Conservation (phyloP, 2,888 invertebrate genomes). For the Leptothorax acervorum region DNA sequence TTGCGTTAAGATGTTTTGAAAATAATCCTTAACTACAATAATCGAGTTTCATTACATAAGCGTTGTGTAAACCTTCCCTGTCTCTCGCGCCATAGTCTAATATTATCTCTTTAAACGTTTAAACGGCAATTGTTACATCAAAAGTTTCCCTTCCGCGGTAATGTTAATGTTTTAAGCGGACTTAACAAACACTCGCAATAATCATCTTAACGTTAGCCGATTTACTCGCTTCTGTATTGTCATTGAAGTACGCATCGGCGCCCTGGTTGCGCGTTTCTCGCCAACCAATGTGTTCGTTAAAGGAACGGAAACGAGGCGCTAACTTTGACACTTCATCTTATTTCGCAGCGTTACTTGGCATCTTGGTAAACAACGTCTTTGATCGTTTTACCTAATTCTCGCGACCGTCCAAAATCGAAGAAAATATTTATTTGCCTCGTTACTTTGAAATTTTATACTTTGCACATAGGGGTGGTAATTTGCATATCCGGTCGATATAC, state of each 20-base stretch:
- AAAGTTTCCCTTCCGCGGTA: background rate
- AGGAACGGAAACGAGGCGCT: background rate
- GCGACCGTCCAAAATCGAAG: background rate
- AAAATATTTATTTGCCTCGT: slow-evolving; percentile 6
- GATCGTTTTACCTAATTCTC: slow-evolving; percentile 10
- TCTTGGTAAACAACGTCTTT: slow-evolving; percentile 19
- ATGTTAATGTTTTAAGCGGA: slow-evolving; percentile 12
- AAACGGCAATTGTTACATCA: background rate
- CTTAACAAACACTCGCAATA: slow-evolving; percentile 13
- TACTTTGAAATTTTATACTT: slow-evolving; percentile 8
- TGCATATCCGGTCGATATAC: background rate
- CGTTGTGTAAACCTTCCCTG: background rate
- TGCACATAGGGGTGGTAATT: background rate
- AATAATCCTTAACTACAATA: background rate
- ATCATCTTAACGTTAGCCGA: slow-evolving; percentile 17
- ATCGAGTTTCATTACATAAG: background rate
- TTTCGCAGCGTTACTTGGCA: background rate
- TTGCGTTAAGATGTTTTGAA: background rate
- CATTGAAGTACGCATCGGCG: background rate
- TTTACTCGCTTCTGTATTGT: background rate
- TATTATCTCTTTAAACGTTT: slow-evolving; percentile 22
- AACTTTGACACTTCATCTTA: slow-evolving; percentile 18
- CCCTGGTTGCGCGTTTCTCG: background rate
- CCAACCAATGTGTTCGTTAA: background rate
- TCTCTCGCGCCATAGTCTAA: background rate